Conservation (phyloP, 2,113 vertebrate species). For the Triplophysa dalaica region DNA sequence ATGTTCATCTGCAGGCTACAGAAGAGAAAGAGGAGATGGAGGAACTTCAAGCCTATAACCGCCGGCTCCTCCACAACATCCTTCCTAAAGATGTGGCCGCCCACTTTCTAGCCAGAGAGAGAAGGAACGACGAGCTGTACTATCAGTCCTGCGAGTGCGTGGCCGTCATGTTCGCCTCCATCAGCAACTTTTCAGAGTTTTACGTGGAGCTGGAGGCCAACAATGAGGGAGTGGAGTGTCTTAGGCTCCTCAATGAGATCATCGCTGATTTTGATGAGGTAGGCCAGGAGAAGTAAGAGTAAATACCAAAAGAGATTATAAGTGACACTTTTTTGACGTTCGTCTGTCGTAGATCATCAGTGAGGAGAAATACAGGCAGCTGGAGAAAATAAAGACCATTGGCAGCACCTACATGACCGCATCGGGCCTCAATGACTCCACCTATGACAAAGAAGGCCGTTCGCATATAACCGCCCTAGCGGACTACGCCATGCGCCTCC, state of each 20-base stretch:
- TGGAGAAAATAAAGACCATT: constrained; percentile 97
- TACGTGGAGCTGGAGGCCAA: constrained; percentile 97
- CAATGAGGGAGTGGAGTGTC: constrained; percentile 94
- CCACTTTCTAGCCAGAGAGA: constrained; percentile 89
- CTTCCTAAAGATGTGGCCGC: constrained; percentile 94
- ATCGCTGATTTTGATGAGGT: constrained; percentile 97
- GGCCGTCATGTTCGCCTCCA: constrained; percentile 97
- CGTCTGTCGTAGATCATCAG: constrained; percentile 82
- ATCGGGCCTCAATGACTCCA: constrained; percentile 90
- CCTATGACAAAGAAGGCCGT: constrained; percentile 88
- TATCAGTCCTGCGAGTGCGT: constrained; percentile 97
- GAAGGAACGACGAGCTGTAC: constrained; percentile 92
- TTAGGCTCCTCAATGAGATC: constrained; percentile 94
- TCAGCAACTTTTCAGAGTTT: constrained; percentile 97
- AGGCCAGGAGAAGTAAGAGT: not conserved
- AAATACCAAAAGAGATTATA: not conserved
- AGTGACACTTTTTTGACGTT: not conserved
- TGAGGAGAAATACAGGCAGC: constrained; percentile 87
- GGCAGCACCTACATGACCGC: constrained; percentile 97
- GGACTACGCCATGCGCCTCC: constrained; percentile 89
- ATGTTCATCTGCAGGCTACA: constrained; percentile 77
- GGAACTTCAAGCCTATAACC: constrained; percentile 94
- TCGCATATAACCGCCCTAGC: constrained; percentile 85
- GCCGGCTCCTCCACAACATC: constrained; percentile 92
- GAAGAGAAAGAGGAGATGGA: constrained; percentile 98